Evolutionary conservation across 1,140 invertebrate genomes (phyloP).

Genomic region (Choristoneura fumiferana): DNA sequence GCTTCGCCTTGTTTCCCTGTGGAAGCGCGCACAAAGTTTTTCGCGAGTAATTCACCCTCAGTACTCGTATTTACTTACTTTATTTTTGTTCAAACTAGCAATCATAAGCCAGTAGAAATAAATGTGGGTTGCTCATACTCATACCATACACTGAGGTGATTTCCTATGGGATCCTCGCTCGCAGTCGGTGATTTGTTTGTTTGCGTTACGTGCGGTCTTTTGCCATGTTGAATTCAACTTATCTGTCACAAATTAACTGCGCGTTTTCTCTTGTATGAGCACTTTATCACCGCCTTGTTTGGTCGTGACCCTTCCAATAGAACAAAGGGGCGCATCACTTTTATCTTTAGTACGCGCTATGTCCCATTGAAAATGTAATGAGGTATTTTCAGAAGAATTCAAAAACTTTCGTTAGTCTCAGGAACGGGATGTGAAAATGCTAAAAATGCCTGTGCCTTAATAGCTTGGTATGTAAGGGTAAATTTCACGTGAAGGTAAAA

Average conservation of each 20-base stretch:
- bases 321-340: slow-evolving; percentile 10
- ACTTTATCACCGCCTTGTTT: slow-evolving; percentile 2
- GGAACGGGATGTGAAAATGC: background rate
- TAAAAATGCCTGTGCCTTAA: background rate
- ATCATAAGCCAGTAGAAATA: slow-evolving; percentile 8
- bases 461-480: background rate
- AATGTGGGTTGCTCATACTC: slow-evolving; percentile 5
- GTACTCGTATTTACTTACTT: too few species aligned
- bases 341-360: slow-evolving; percentile 3
- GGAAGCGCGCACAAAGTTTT: slow-evolving; percentile 2
- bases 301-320: slow-evolving; percentile 8
- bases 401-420: background rate
- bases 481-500: background rate
- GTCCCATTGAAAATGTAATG: slow-evolving; percentile 8
- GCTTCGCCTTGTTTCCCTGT: background rate
- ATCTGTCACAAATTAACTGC: slow-evolving; percentile 6
- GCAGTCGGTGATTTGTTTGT: slow-evolving; percentile 3
- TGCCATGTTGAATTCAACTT: slow-evolving; percentile 11
- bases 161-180: slow-evolving; percentile 11
- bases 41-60: slow-evolving; percentile 5
- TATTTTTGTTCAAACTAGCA: slow-evolving; percentile 13
- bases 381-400: slow-evolving; percentile 3
- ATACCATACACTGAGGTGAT: background rate
- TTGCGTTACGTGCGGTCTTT: background rate
- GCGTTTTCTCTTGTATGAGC: background rate